Evolutionary conservation across 2,113 vertebrate genomes (phyloP).

Genomic region (Myotis yumanensis): DNA sequence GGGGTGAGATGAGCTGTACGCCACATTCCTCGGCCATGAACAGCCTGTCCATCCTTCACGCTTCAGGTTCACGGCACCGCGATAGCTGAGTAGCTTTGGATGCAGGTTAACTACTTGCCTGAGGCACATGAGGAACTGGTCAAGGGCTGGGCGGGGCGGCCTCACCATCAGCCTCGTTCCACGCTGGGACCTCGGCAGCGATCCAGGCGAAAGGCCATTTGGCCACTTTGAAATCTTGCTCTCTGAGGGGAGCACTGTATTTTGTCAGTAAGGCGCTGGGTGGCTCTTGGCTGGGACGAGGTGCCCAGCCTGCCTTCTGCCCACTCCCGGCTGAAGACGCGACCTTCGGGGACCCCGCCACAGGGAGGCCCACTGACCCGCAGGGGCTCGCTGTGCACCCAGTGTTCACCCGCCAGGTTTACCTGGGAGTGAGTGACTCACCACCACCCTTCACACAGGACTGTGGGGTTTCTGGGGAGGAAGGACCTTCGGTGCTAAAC

Average conservation of each 20-base stretch:
- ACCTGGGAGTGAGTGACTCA: background rate
- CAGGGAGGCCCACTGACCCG: background rate
- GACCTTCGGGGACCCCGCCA: accelerated
- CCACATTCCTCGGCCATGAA: constrained; percentile 46
- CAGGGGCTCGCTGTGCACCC: accelerated
- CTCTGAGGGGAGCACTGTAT: background rate
- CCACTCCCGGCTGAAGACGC: background rate
- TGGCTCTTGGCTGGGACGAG: background rate
- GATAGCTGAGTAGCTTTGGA: background rate
- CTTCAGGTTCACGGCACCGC: background rate
- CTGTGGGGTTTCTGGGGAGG: background rate
- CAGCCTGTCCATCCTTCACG: background rate
- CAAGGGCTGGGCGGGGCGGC: background rate
- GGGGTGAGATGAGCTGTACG: background rate
- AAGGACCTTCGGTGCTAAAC: background rate
- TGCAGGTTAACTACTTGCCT: constrained; percentile 31
- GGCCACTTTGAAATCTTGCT: background rate
- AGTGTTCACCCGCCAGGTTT: background rate
- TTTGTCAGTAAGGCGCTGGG: background rate
- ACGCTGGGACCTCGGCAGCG: background rate
- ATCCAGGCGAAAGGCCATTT: background rate
- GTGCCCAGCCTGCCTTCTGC: accelerated
- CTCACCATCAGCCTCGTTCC: background rate
- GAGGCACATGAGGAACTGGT: background rate
- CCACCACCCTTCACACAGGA: background rate